A percentile compares a stretch with the other conserved stretches of the same genome.
Evolutionary conservation across 2,797 vertebrate genomes (phyloP).

Genomic region (Bovichtus diacanthus): DNA sequence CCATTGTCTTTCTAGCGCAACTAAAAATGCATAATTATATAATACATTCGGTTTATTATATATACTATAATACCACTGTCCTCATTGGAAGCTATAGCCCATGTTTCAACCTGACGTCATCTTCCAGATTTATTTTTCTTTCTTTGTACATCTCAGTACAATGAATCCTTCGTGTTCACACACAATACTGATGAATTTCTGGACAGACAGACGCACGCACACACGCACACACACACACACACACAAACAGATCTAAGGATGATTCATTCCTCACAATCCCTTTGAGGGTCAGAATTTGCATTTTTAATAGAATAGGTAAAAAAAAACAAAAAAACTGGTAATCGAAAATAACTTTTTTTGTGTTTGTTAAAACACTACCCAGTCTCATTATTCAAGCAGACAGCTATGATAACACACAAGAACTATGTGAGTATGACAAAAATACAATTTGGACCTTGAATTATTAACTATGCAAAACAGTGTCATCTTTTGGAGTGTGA

Average conservation of each 20-base stretch:
- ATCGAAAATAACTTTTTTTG: slow-evolving; percentile 21
- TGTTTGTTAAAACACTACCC: slow-evolving; percentile 23
- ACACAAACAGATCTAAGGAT: not conserved
- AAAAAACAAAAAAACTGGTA: not conserved
- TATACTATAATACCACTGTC: not conserved
- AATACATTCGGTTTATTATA: not conserved
- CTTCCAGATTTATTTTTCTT: not conserved
- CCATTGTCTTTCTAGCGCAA: not conserved
- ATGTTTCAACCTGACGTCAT: not conserved
- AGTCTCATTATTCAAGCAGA: slow-evolving; percentile 18
- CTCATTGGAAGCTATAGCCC: not conserved
- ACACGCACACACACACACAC: not conserved
- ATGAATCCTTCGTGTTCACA: not conserved
- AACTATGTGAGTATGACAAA: not conserved
- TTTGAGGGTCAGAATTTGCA: slow-evolving; percentile 22
- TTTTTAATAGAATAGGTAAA: not conserved
- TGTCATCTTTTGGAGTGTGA: not conserved
- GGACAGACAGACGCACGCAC: not conserved
- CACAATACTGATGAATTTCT: not conserved
- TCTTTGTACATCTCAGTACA: no score
- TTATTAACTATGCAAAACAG: slow-evolving; percentile 11
- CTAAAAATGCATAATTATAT: not conserved
- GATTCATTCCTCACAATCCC: slow-evolving; percentile 21
- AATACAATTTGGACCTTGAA: slow-evolving; percentile 11
- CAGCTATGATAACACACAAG: slow-evolving; percentile 25